Evolutionary conservation across 1,140 invertebrate species (phyloP), one percentile per base, ranked within the genome.

Genomic region (Carposina sasakii): DNA sequence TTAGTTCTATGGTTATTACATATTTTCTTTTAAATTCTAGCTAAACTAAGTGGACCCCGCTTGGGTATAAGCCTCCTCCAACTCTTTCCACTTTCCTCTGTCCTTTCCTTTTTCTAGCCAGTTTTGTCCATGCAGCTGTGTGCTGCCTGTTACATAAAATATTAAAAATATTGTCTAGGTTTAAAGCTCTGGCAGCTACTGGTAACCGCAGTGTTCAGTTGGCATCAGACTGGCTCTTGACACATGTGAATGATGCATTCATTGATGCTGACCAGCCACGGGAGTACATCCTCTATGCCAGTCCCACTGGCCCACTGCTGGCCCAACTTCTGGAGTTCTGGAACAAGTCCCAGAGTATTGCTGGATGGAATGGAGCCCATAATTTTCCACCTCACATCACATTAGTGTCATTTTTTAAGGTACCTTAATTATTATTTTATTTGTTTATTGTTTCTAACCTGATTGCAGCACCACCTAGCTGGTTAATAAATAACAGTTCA

Each of bases 301-400:
- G 93, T 71, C 95, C 95, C 3, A 91, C 90, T 2, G 95, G 95
- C 4, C 56, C 71, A 3, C 43, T 85, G 4, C 51, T 90, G 15
- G 87, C 91, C 34, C 90, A 93, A 60, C 76, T 97, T 9, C 87
- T 90, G 34, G 85, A 89, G 43, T 96, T 95, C 76, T 96, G 93
- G 92, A 85, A 90, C 1, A 92, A 93, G 61, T 93, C 93, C n/a
- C 89, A 90, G 59, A 77, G 87, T 43, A 76, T 90, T 3, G 91
- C 90, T 73, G 92, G 91, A 22, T 94, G 94, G 92, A 96, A 97
- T 83, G 93, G 94, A 17, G 94, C 94, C 6, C 94, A 96, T 65
- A 94, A 95, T 75, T 95, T 91, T 74, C 90, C 94, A 28, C 95
- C 95, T 1, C 95, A 97, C 71, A 93, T 97, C 55, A 97, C 95